These are phyloP conservation scores for Lasius fuliginosus DNA, from an alignment of 2,888 invertebrate species.

Conservation along the genomic window DNA sequence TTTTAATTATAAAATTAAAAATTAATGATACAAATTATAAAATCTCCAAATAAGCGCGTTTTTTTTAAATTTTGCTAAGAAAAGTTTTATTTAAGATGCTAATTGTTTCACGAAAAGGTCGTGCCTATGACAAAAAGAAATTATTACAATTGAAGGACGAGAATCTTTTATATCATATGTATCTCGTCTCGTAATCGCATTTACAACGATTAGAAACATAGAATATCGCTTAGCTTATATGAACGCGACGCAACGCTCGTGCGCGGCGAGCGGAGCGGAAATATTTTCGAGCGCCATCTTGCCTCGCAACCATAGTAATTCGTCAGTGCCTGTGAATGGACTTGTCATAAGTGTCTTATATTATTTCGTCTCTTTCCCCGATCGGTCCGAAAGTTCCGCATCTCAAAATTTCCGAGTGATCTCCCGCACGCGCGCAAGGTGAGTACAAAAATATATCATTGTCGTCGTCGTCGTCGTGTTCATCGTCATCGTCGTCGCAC, in stretches of 20 bases:
- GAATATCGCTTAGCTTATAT: not conserved
- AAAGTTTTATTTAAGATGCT: no score
- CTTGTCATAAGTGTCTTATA: slow-evolving; percentile 83
- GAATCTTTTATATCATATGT: not conserved
- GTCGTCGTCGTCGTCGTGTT: not conserved
- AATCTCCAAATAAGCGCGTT: not conserved
- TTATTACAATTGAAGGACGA: not conserved
- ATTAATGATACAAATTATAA: not conserved
- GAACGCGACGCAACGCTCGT: not conserved
- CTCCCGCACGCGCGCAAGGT: slow-evolving; percentile 68
- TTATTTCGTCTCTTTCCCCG: slow-evolving; percentile 76
- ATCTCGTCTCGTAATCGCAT: not conserved
- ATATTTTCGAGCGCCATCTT: slow-evolving; percentile 81
- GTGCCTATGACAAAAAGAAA: not conserved
- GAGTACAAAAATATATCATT: slow-evolving; percentile 66
- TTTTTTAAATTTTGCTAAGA: not conserved
- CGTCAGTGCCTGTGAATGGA: slow-evolving; percentile 84
- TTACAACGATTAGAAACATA: not conserved
- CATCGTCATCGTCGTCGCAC: not conserved
- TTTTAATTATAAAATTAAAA: not conserved
- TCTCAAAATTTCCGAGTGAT: slow-evolving; percentile 73
- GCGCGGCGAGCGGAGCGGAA: slow-evolving; percentile 67
- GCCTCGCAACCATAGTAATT: slow-evolving; percentile 79
- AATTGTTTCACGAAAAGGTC: not conserved
- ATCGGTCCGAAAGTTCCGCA: slow-evolving; percentile 73